Conservation (phyloP, 23 tunicate species). For the Halocynthia aurantium region DNA sequence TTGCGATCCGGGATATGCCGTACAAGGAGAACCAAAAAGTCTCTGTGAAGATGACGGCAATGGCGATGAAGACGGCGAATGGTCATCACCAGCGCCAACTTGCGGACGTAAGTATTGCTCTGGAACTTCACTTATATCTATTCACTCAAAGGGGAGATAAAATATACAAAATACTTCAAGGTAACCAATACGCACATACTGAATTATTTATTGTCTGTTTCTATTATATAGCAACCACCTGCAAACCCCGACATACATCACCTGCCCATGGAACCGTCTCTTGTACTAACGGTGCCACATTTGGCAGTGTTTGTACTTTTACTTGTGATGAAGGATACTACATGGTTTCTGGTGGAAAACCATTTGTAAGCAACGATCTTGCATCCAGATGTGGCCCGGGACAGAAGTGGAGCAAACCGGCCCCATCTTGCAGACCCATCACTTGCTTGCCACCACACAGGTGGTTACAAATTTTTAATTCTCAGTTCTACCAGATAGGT, state of each 20-base stretch:
- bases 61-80: constrained; percentile 28
- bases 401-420: constrained; percentile 20
- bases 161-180: too few relatives aligned
- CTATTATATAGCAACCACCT: constrained; percentile 10
- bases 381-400: constrained; percentile 18
- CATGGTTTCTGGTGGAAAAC: background rate
- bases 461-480: background rate
- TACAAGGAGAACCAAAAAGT: constrained; percentile 19
- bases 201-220: background rate
- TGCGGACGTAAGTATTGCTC: constrained; percentile 12
- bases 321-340: constrained; percentile 26
- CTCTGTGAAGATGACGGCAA: constrained; percentile 29
- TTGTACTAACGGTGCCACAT: constrained; percentile 12
- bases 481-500: background rate
- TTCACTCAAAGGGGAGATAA: too few relatives aligned
- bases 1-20: constrained; percentile 10
- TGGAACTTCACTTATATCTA: background rate
- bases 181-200: too few relatives aligned
- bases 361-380: background rate
- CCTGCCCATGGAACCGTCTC: constrained; percentile 12
- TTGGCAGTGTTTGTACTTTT: constrained; percentile 19
- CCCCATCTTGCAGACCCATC: constrained; percentile 40
- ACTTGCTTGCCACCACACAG: constrained; percentile 30
- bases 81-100: constrained; percentile 20
- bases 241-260: constrained; percentile 12